Percentiles rank a stretch among this genome's conserved stretches.
Conservation (phyloP, 2,113 vertebrate genomes). For the Gadus macrocephalus region DNA sequence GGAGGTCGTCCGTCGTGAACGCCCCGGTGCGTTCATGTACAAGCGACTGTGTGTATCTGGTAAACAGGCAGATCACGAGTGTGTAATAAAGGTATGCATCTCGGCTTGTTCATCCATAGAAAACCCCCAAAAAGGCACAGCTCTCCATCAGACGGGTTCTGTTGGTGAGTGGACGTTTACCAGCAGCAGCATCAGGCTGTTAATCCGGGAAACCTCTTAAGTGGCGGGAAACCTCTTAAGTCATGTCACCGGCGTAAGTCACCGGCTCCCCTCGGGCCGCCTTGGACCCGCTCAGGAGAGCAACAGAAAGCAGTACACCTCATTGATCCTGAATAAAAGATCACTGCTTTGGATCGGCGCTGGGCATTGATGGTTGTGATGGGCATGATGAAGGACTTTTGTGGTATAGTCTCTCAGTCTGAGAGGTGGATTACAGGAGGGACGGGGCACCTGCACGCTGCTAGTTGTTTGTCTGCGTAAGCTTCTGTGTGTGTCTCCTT, state of each 20-base stretch:
- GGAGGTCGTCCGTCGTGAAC: background rate
- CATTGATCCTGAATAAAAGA: background rate
- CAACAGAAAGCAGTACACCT: background rate
- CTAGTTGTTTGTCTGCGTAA: background rate
- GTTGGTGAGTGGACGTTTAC: too few species aligned
- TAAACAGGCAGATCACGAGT: too few species aligned
- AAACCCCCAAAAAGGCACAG: too few species aligned
- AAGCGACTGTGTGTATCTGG: too few species aligned
- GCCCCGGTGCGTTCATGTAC: background rate
- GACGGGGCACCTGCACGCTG: background rate
- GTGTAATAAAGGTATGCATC: too few species aligned
- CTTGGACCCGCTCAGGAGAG: background rate
- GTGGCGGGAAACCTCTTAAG: background rate
- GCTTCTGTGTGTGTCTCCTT: conserved; percentile 2
- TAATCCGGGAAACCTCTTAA: background rate
- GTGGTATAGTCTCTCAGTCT: background rate
- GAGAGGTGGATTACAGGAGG: background rate
- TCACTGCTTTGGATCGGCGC: background rate
- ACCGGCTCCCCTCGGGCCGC: background rate
- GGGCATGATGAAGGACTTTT: background rate
- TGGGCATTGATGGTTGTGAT: background rate
- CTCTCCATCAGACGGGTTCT: too few species aligned
- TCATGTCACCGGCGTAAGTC: background rate
- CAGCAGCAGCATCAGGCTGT: background rate
- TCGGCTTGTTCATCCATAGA: too few species aligned